Evolutionary conservation across 1,140 invertebrate genomes (phyloP), one percentile per base, ranked within the genome.

Genomic region (Heliothis virescens): DNA sequence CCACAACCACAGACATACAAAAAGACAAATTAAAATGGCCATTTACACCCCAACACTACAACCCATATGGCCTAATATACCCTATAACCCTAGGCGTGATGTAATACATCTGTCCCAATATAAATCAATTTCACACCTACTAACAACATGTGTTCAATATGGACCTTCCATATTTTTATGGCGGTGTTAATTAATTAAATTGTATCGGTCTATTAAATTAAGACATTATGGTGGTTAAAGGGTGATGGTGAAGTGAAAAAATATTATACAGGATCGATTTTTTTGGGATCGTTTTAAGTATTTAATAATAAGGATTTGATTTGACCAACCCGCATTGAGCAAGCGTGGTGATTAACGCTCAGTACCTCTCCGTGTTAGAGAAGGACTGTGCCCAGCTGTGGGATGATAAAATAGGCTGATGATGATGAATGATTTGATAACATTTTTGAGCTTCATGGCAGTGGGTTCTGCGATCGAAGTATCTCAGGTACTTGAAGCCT

Each of bases 71-170:
- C 60, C 1, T 18, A 26, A 1, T 26, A 1, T 34, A 26, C 15
- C 18, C 47, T 34, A 50, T 29, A 29, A 11, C 63, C 48, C 41
- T 21, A 52, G 71, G 69, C 79, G 72, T 87, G 85, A 86, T 83
- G 79, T 80, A 65, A 16, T 69, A 80, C 87, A 90, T 87, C 84
- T 89, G 86, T 57, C 52, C 79, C 75, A 50, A 4, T n/a, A 85
- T 79, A 81, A 85, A 88, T 86, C 85, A 85, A 90, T 90, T 88
- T 88, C 85, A 89, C 85, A 85, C 82, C 69, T 21, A 18, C 3
- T 52, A 26, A 80, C 78, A 41, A 76, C 78, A 75, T 79, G 50
- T 78, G 75, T 47, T 60, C 57, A 4, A 63, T 62, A 53, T 53
- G 50, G 29, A 63, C 1, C 29, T 57, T 55, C 29, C n/a, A 50